A percentile compares a stretch with the other conserved stretches of the same genome.
These are phyloP conservation scores for Danio aesculapii DNA, from an alignment of 2,797 vertebrate genomes.

Conservation along the genomic window DNA sequence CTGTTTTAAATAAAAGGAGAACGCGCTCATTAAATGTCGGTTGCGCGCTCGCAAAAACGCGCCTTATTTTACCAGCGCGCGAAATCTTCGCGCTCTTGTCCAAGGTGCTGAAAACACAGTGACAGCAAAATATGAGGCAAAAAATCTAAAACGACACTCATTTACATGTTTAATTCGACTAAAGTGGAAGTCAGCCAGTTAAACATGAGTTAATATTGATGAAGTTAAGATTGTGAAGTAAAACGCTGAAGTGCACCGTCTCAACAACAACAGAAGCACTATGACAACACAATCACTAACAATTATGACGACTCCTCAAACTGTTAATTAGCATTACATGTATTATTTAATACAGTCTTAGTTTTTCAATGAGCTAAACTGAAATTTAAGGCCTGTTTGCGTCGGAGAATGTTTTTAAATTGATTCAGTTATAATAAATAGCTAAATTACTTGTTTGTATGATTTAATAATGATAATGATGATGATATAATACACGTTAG, in stretches of 20 bases:
- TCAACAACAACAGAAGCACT: background rate
- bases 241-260: background rate
- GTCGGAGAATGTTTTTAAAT: no score
- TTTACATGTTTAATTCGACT: background rate
- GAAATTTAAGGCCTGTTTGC: background rate
- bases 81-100: conserved; percentile 60
- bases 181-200: background rate
- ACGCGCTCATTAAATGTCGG: conserved; percentile 21
- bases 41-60: conserved; percentile 2
- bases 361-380: background rate
- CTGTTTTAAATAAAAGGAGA: background rate
- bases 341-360: background rate
- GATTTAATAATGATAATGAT: no score
- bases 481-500: no score
- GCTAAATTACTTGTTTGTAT: no score
- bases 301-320: background rate
- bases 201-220: background rate
- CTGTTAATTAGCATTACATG: background rate
- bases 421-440: no score
- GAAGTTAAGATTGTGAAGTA: background rate
- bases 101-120: conserved; percentile 67
- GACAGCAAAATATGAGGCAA: background rate
- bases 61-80: conserved; percentile 20
- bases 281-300: background rate
- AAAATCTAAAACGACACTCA: background rate